Base-by-base conservation (phyloP, 2,113 vertebrate genomes). In the Struthidea cinerea region DNA sequence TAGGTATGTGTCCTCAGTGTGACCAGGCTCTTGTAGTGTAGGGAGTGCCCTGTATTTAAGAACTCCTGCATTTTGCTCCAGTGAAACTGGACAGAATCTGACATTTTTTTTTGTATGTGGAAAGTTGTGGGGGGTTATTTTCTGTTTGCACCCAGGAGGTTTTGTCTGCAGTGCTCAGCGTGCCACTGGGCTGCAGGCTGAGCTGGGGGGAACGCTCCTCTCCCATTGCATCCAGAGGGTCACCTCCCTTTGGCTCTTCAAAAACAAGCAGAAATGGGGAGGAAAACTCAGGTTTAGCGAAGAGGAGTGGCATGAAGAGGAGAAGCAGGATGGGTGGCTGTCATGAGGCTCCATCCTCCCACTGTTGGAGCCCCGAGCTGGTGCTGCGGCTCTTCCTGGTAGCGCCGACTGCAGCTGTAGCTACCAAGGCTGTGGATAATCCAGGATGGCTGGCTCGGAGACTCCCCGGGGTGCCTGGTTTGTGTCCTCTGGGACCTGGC, bases 221-320 rank as follows among this genome's bases (percentile, higher is more conserved):
- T 91, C 67, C 71, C 7, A 5, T 27, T 67, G 65, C 80, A 39
- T 91, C 78, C 67, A 69, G 63, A 11, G 11, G 24, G 50, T 87
- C 19, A 10, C 57, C 77, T 93, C 86, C 90, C 76, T 95, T 71
- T 79, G 67, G 39, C 63, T 56, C 80, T 84, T 96, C 94, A 74
- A 88, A 95, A 79, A 39, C 76, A 59, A 92, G 79, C 56, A 92
- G 91, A 70, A 77, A 68, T 2, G 15, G 57, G 60, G n/a, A 82
- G 52, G 67, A 56, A 35, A 68, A 35, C 53, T 60, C 57, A 65
- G 74, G 63, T 91, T 91, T 79, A 79, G 65, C 3, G 1, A 86
- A 73, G 67, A 79, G 46, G 30, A 90, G 64, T 46, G 76, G 69
- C 61, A 57, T 18, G 57, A 92, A 46, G n/a, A 89, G 70, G 57